phyloP scores from a whole-genome alignment of 1,140 invertebrate species.

The Ctenoplectra terminalis region DNA sequence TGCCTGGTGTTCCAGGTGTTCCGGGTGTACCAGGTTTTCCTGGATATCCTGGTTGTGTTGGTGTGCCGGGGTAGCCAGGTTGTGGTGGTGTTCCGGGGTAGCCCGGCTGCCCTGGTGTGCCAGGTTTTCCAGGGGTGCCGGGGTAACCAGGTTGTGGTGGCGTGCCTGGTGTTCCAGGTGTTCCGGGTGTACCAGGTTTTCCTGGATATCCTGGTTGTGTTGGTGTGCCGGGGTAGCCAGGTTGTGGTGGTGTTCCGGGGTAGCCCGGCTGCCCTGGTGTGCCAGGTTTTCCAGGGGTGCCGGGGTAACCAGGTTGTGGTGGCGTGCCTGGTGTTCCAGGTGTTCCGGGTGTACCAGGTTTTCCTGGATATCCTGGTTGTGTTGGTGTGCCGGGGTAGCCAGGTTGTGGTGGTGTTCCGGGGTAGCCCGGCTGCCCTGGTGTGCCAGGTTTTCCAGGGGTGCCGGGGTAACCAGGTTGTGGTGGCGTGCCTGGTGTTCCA shows the following conservation, averaged over 20 bases:
- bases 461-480: no score
- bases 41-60: slow-evolving; percentile 55
- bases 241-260: no score
- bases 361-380: slow-evolving; percentile 75
- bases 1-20: slow-evolving; percentile 38
- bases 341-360: slow-evolving; percentile 68
- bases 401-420: slow-evolving; percentile 55
- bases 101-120: no score
- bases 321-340: slow-evolving; percentile 69
- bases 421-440: no score
- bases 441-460: slow-evolving; percentile 39
- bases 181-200: slow-evolving; percentile 65
- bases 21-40: no score
- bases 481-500: slow-evolving; percentile 12
- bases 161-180: slow-evolving; percentile 68
- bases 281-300: slow-evolving; percentile 39
- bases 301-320: slow-evolving; percentile 54
- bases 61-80: slow-evolving; percentile 71
- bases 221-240: no score
- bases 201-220: slow-evolving; percentile 32
- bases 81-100: slow-evolving; percentile 56
- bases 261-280: no score
- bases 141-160: no score
- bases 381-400: slow-evolving; percentile 61
- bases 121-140: slow-evolving; percentile 42